phyloP scores from a whole-genome alignment of 2,888 invertebrate species.

The Tachina lurida region DNA sequence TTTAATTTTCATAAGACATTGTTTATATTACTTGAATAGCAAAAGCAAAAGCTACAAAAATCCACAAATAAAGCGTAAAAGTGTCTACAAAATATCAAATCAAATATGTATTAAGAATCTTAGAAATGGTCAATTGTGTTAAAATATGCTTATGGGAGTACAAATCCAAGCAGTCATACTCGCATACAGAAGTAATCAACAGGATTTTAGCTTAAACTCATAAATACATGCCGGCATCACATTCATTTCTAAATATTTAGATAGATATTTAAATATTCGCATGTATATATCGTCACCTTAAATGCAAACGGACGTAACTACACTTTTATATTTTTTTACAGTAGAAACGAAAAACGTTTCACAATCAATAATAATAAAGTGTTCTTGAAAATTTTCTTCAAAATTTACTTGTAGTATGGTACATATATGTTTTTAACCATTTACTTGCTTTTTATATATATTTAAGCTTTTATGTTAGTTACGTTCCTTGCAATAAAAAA shows the following conservation, averaged over 20 bases:
- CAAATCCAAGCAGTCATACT: background rate
- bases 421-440: too few relatives aligned
- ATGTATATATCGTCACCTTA: too few relatives aligned
- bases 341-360: too few relatives aligned
- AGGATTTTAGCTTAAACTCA: background rate
- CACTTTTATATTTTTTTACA: too few relatives aligned
- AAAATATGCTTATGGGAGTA: background rate
- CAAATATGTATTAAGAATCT: constrained; percentile 8
- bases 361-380: too few relatives aligned
- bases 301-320: too few relatives aligned
- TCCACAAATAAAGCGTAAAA: constrained; percentile 13
- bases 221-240: background rate
- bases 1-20: background rate
- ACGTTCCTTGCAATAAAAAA: too few relatives aligned
- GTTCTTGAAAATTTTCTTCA: too few relatives aligned
- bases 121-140: constrained; percentile 4
- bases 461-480: too few relatives aligned
- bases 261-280: background rate
- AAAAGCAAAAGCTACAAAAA: background rate
- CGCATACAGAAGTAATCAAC: background rate
- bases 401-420: too few relatives aligned
- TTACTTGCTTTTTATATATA: too few relatives aligned
- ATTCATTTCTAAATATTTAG: background rate
- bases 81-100: constrained; percentile 4
- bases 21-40: background rate